Conservation (phyloP, 2,113 vertebrate species). For the Promerops cafer region DNA sequence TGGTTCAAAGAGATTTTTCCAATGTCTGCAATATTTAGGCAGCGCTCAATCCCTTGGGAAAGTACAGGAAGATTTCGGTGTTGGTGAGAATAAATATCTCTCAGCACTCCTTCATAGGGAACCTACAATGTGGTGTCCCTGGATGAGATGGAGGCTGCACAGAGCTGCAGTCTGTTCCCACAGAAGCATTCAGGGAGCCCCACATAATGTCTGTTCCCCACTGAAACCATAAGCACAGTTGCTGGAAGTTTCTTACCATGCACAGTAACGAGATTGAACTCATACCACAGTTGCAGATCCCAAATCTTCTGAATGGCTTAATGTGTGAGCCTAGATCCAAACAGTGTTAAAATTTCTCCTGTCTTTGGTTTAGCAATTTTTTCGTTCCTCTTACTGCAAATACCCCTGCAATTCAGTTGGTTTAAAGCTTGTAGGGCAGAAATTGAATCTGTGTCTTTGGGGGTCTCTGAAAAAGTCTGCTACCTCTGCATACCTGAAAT, state of each 20-base stretch:
- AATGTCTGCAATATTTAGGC: neutral
- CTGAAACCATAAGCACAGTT: neutral
- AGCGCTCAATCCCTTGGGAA: neutral
- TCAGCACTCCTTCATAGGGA: neutral
- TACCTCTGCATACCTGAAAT: neutral
- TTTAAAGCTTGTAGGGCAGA: neutral
- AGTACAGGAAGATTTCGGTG: neutral
- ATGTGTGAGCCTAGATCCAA: neutral
- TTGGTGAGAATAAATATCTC: neutral
- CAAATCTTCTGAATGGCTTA: neutral
- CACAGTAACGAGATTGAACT: neutral
- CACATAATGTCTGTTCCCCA: neutral
- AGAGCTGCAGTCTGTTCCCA: neutral
- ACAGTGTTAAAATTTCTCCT: neutral
- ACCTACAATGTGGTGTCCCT: neutral
- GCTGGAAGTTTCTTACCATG: neutral
- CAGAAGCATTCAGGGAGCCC: neutral
- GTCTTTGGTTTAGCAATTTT: neutral
- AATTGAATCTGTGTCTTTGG: neutral
- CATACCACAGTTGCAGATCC: neutral
- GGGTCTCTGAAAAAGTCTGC: neutral
- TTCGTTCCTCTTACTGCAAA: neutral
- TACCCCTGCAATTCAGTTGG: neutral
- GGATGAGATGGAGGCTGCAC: neutral
- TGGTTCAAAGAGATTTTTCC: neutral